phyloP scores from a whole-genome alignment of 2,113 vertebrate species.

The Marmota flaviventris region DNA sequence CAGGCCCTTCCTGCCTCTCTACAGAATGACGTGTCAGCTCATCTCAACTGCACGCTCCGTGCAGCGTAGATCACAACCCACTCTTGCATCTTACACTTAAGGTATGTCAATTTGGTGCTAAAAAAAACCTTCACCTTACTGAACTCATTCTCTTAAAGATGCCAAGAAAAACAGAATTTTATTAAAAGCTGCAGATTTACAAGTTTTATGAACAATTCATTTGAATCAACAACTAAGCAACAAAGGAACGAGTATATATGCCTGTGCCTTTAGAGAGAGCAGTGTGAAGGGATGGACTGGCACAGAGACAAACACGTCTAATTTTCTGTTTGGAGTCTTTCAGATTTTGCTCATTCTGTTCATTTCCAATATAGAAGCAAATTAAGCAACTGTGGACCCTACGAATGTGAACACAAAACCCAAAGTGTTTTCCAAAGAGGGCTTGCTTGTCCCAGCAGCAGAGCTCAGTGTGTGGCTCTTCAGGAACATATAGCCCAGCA shows the following conservation, averaged over 20 bases:
- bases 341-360: background rate
- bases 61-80: background rate
- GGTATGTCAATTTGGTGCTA: background rate
- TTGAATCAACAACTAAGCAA: background rate
- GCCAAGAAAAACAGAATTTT: background rate
- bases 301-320: background rate
- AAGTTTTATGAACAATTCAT: background rate
- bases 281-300: fast-evolving
- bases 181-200: background rate
- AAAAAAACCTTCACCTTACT: background rate
- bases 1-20: background rate
- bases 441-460: fast-evolving
- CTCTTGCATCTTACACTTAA: background rate
- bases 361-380: background rate
- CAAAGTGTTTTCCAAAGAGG: background rate
- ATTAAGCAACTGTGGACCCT: background rate
- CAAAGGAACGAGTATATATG: background rate
- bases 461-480: no score
- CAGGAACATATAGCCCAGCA: background rate
- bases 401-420: background rate
- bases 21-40: background rate
- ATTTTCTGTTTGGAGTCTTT: background rate
- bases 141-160: background rate
- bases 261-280: background rate
- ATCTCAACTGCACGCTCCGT: fast-evolving